Conservation (phyloP, 1,140 invertebrate genomes). For the Cydia fagiglandana region DNA sequence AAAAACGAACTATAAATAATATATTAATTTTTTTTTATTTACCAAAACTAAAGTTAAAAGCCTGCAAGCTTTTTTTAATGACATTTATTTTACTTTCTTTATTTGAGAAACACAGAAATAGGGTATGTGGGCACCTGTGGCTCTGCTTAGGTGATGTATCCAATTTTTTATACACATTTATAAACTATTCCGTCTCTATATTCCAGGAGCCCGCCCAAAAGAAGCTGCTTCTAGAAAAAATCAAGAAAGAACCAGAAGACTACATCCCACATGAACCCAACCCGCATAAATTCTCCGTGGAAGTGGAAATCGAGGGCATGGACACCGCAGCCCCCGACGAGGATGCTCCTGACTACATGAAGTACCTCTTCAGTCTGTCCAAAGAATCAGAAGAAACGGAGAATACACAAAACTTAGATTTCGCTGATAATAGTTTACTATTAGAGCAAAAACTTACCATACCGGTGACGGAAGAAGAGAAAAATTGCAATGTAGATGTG, state of each 20-base stretch:
- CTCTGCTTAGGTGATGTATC: no score
- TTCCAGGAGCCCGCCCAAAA: background rate
- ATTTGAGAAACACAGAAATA: no score
- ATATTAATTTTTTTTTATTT: no score
- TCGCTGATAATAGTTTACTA: background rate
- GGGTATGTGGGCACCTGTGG: no score
- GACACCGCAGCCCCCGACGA: conserved; percentile 7
- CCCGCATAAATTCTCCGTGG: background rate
- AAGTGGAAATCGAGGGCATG: conserved; percentile 20
- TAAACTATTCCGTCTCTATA: background rate
- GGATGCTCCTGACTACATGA: conserved; percentile 10
- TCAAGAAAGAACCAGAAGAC: background rate
- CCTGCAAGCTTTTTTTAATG: no score
- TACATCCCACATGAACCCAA: background rate
- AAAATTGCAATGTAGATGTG: background rate
- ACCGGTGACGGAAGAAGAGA: background rate
- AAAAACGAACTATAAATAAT: no score
- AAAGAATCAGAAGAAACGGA: background rate
- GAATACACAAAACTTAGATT: background rate
- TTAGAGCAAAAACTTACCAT: background rate
- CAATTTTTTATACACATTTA: no score
- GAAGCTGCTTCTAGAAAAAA: background rate
- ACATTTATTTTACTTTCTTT: no score
- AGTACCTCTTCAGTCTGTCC: conserved; percentile 25
- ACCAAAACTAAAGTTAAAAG: no score